Evolutionary conservation across 1,140 invertebrate genomes (phyloP).

Genomic region (Heliothis subflexa): DNA sequence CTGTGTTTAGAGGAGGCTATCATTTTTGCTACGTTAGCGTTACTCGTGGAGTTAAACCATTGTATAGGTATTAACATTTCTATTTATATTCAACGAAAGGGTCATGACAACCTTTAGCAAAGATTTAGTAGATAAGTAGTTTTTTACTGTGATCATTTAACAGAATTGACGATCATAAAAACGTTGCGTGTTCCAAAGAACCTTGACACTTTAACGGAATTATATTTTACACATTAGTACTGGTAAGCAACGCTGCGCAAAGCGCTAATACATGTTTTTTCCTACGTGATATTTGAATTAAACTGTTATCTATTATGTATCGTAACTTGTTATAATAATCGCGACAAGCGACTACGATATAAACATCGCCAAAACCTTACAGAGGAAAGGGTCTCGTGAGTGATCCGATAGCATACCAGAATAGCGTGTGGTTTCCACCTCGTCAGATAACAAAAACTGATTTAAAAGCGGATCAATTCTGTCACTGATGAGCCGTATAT

Average conservation of each 20-base stretch:
- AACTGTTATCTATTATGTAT: slow-evolving; percentile 76
- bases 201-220: slow-evolving; percentile 67
- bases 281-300: slow-evolving; percentile 81
- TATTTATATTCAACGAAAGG: no score
- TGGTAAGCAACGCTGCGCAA: slow-evolving; percentile 55
- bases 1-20: neutral
- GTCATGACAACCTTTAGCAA: neutral
- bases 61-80: no score
- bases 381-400: slow-evolving; percentile 60
- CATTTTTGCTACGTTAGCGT: neutral
- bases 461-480: slow-evolving; percentile 40
- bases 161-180: slow-evolving; percentile 38
- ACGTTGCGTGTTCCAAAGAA: slow-evolving; percentile 56
- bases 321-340: slow-evolving; percentile 69
- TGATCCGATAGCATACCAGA: slow-evolving; percentile 70
- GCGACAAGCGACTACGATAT: slow-evolving; percentile 65
- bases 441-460: slow-evolving; percentile 37
- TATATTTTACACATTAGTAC: slow-evolving; percentile 60
- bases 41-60: neutral
- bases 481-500: slow-evolving; percentile 48
- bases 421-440: slow-evolving; percentile 42
- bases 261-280: slow-evolving; percentile 81
- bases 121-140: slow-evolving; percentile 3
- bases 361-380: slow-evolving; percentile 57
- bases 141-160: slow-evolving; percentile 21